Evolutionary conservation across 1,140 invertebrate genomes (phyloP).

Genomic region (Mylabris phalerata): DNA sequence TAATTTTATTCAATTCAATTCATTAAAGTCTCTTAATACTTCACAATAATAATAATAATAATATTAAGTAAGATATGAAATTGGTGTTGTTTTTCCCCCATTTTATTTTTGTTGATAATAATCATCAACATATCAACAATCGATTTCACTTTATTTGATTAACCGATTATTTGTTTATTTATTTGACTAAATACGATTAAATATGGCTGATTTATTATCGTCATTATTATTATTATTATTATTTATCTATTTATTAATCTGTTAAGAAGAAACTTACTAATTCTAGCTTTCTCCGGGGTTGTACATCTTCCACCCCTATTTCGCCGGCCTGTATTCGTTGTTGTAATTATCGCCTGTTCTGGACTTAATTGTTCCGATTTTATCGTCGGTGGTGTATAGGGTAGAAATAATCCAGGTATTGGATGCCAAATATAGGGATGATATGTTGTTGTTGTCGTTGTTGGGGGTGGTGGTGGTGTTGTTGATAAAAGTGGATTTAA

Average conservation of each 20-base stretch:
- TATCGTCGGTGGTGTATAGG: constrained; percentile 27
- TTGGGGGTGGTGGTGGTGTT: no score
- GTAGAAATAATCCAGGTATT: constrained; percentile 38
- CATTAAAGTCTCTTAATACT: neutral
- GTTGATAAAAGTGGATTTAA: constrained; percentile 32
- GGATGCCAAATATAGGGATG: constrained; percentile 44
- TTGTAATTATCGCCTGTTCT: constrained; percentile 30
- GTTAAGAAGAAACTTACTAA: constrained; percentile 30
- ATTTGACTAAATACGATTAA: constrained; percentile 2
- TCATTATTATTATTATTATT: neutral
- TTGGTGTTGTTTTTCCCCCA: neutral
- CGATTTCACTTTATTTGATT: constrained; percentile 11
- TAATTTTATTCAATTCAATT: constrained; percentile 3
- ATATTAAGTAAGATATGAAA: no score
- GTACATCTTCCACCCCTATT: constrained; percentile 32
- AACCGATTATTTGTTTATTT: constrained; percentile 2
- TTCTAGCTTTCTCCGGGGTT: constrained; percentile 38
- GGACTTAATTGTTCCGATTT: constrained; percentile 40
- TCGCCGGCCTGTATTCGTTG: neutral
- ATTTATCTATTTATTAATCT: neutral
- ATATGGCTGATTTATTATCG: neutral
- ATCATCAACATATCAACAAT: neutral
- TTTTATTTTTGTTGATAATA: neutral
- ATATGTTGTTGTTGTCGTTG: constrained; percentile 33
- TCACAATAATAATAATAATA: no score